These are phyloP conservation scores for Hermetia illucens DNA, from an alignment of 1,140 invertebrate genomes.

Conservation along the genomic window DNA sequence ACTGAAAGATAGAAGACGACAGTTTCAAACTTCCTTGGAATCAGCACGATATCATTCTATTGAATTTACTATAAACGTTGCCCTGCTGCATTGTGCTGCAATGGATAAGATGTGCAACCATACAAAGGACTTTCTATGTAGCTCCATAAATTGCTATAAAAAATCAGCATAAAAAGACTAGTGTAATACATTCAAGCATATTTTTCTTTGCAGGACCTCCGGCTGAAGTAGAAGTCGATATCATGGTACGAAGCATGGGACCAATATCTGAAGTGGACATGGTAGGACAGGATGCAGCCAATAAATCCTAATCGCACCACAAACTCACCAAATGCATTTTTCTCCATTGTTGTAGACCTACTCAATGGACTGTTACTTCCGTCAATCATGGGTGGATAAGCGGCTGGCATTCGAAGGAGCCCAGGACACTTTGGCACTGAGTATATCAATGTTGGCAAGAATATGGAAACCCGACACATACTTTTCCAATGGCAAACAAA, in stretches of 20 bases:
- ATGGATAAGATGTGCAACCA: no score
- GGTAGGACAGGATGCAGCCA: constrained; percentile 39
- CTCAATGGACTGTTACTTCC: constrained; percentile 83
- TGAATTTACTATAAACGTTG: no score
- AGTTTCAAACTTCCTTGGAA: no score
- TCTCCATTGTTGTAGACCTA: constrained; percentile 49
- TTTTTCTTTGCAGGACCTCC: constrained; percentile 44
- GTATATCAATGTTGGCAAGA: constrained; percentile 57
- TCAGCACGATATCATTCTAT: no score
- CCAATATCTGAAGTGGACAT: constrained; percentile 79
- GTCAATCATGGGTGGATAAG: constrained; percentile 62
- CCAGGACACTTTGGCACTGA: constrained; percentile 50
- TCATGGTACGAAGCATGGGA: constrained; percentile 77
- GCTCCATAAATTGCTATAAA: no score
- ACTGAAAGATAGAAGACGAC: no score
- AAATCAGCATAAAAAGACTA: no score
- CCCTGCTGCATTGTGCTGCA: no score
- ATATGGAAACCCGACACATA: constrained; percentile 88
- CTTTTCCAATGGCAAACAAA: constrained; percentile 73
- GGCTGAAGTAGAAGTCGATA: constrained; percentile 67
- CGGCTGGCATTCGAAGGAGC: constrained; percentile 50
- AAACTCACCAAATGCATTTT: constrained; percentile 4
- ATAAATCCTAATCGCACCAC: constrained; percentile 1
- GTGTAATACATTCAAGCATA: neutral
- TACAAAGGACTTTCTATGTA: no score